Conservation (phyloP, 2,888 invertebrate genomes). For the Cremastobaeus sp. region DNA sequence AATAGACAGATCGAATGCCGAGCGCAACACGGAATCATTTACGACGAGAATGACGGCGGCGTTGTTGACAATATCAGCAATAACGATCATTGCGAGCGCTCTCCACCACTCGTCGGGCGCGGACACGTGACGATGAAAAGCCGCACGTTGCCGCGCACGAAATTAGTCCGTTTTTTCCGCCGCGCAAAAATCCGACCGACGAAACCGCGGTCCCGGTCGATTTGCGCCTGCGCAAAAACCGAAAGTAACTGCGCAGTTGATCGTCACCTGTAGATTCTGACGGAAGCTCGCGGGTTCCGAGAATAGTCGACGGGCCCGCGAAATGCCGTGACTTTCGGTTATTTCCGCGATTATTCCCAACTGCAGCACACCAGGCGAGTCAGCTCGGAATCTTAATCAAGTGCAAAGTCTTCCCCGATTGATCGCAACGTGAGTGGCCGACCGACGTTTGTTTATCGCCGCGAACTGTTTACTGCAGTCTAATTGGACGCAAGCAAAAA, state of each 20-base stretch:
- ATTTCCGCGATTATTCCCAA: no score
- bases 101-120: slow-evolving; percentile 56
- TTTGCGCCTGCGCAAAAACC: slow-evolving; percentile 40
- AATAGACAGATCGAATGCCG: slow-evolving; percentile 67
- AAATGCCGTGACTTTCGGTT: no score
- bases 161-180: slow-evolving; percentile 28
- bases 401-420: slow-evolving; percentile 8
- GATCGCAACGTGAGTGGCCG: no score
- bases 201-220: slow-evolving; percentile 55
- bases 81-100: slow-evolving; percentile 62
- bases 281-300: slow-evolving; percentile 27
- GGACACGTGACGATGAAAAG: slow-evolving; percentile 32
- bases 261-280: slow-evolving; percentile 47
- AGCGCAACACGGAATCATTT: slow-evolving; percentile 65
- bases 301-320: no score
- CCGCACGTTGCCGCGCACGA: slow-evolving; percentile 7
- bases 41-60: slow-evolving; percentile 63
- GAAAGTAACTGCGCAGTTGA: slow-evolving; percentile 57
- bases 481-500: slow-evolving; percentile 19
- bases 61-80: slow-evolving; percentile 65
- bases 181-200: no score
- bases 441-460: slow-evolving; percentile 4
- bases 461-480: slow-evolving; percentile 6
- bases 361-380: no score
- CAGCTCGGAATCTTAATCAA: no score